These are phyloP conservation scores for Protosalanx chinensis DNA, from an alignment of 2,797 vertebrate species.

Conservation along the genomic window DNA sequence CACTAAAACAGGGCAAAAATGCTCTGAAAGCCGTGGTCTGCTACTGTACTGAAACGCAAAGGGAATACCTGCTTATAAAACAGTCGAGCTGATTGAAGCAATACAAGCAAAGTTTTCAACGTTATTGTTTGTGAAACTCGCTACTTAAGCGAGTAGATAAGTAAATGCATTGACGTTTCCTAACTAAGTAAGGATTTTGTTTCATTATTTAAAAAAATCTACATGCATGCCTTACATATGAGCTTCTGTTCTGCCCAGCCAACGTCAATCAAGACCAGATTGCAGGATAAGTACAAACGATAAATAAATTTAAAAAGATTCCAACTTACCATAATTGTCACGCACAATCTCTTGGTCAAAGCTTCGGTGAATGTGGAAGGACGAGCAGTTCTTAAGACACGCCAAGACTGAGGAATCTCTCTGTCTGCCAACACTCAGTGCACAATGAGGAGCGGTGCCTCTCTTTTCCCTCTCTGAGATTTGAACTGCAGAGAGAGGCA, in stretches of 20 bases:
- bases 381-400: constrained; percentile 24
- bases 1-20: background rate
- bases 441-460: constrained; percentile 12
- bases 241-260: background rate
- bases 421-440: constrained; percentile 13
- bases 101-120: no score
- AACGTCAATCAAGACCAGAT: background rate
- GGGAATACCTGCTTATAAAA: no score
- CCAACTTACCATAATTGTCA: constrained; percentile 58
- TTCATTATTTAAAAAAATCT: no score
- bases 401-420: constrained; percentile 19
- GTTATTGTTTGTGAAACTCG: background rate
- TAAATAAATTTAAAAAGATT: constrained; percentile 3
- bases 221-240: background rate
- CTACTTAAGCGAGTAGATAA: background rate
- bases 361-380: background rate
- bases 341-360: constrained; percentile 51
- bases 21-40: no score
- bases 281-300: background rate
- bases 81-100: no score
- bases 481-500: constrained; percentile 54
- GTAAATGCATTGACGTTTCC: no score
- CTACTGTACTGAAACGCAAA: no score
- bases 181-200: background rate
- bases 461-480: constrained; percentile 69